Conservation (phyloP, 2,797 vertebrate species). For the Peromyscus melanophrys region DNA sequence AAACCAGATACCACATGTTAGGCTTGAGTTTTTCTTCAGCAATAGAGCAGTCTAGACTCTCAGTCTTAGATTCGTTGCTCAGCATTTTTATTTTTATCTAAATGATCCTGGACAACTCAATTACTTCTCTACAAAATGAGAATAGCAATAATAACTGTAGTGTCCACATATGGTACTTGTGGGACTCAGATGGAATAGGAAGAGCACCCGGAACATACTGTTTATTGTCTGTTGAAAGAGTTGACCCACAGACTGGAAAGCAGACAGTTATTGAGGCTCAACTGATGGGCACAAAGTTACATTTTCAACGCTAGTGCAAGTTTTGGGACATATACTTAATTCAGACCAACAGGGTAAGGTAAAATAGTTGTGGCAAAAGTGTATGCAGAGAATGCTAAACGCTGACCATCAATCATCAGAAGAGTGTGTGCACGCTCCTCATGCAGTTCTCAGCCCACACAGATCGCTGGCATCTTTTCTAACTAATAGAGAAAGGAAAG, state of each 20-base stretch:
- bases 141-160: not conserved
- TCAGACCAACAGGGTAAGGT: not conserved
- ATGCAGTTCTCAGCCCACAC: not conserved
- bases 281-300: not conserved
- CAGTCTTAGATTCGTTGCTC: not conserved
- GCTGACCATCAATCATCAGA: not conserved
- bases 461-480: not conserved
- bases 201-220: not conserved
- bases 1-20: not conserved
- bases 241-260: not conserved
- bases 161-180: not conserved
- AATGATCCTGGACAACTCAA: not conserved
- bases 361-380: not conserved
- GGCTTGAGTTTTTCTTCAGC: not conserved
- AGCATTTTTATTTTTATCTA: not conserved
- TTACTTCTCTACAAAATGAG: not conserved
- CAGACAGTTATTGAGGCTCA: not conserved
- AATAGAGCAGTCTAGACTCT: not conserved
- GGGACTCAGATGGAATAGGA: not conserved
- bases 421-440: not conserved
- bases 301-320: not conserved
- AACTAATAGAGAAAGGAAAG: not conserved
- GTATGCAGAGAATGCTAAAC: not conserved
- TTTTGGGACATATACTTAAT: not conserved
- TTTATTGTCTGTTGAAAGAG: not conserved